Base-by-base conservation (phyloP, 2,888 invertebrate genomes). In the Auanema sp. region DNA sequence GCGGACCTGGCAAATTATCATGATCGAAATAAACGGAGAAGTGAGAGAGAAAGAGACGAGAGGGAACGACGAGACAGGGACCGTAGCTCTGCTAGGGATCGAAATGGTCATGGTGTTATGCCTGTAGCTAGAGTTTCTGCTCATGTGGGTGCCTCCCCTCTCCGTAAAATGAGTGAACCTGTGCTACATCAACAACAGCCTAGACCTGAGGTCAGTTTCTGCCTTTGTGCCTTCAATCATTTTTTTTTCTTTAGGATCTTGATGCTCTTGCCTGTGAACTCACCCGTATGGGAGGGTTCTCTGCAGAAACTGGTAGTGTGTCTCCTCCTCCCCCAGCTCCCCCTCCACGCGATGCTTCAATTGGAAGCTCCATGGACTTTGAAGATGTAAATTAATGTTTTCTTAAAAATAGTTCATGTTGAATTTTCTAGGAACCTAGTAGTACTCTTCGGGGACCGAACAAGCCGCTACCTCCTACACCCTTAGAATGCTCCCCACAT, bases 221-320 rank as follows among this genome's bases (percentile, higher is more conserved):
- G 16, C 43, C 43, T 43, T 43, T 47, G 16, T 5, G 10, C 47
- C 21, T 18, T 5, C 10, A 21, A 47, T 10, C 10, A 47, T 6
- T 47, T 47, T 47, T 21, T 21, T 42, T 41, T 21, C 67, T 68
- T 14, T 87, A 95, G 93, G 95, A 96, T 87, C 89, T 97, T 88
- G 96, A 97, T 87, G 91, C 91, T 85, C 87, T 97, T 85, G 96
- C 95, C 72, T 93, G 92, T 83, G 94, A 97, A 87, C 89, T 96
- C 84, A 94, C 92, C 87, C 92, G 94, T 87, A 89, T 96, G 84
- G 93, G 83, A n/a, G 72, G 73, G 12, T 47, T 24, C 41, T 33
- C 47, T 16, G 25, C 56, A 47, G 51, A 54, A 16, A 52, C 49
- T 21, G 73, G 71, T 44, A 71, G 70, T 43, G 66, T 65, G 57